These are phyloP conservation scores for Momotus momota DNA, from an alignment of 2,797 vertebrate genomes.

Conservation along the genomic window DNA sequence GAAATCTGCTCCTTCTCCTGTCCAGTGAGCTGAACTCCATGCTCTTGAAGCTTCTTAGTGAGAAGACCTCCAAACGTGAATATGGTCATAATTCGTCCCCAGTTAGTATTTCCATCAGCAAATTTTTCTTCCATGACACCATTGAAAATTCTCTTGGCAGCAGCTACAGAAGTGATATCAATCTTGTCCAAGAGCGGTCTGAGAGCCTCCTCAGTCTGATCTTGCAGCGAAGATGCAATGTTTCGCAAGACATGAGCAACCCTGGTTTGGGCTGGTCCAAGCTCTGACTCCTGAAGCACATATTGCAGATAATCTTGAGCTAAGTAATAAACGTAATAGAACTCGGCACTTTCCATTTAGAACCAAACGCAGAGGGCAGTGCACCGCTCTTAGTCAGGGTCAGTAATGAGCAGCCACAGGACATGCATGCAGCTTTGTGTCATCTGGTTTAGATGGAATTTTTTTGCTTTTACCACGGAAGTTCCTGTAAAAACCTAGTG, in stretches of 20 bases:
- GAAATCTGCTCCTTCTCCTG: constrained; percentile 67
- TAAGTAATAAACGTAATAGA: constrained; percentile 64
- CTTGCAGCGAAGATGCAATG: constrained; percentile 63
- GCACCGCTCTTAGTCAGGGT: not conserved
- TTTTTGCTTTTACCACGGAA: constrained; percentile 57
- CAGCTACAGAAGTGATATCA: constrained; percentile 61
- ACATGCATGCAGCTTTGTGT: not conserved
- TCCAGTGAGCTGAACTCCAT: constrained; percentile 21
- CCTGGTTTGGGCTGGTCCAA: not conserved
- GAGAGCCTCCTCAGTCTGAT: constrained; percentile 66
- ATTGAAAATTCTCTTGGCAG: constrained; percentile 68
- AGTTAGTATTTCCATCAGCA: constrained; percentile 79
- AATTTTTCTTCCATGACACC: constrained; percentile 78
- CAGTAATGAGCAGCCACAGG: not conserved
- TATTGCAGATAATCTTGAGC: constrained; percentile 75
- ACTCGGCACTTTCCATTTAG: constrained; percentile 70
- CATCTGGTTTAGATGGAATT: constrained; percentile 50
- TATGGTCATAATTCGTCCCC: constrained; percentile 80
- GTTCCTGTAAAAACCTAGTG: constrained; percentile 8
- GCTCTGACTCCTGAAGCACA: constrained; percentile 38
- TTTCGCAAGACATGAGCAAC: constrained; percentile 65
- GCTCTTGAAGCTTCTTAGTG: constrained; percentile 69
- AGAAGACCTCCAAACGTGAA: constrained; percentile 78
- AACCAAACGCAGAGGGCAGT: not conserved
- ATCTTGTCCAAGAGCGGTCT: constrained; percentile 53